phyloP scores from a whole-genome alignment of 2,113 vertebrate species.

The Mandrillus leucophaeus region DNA sequence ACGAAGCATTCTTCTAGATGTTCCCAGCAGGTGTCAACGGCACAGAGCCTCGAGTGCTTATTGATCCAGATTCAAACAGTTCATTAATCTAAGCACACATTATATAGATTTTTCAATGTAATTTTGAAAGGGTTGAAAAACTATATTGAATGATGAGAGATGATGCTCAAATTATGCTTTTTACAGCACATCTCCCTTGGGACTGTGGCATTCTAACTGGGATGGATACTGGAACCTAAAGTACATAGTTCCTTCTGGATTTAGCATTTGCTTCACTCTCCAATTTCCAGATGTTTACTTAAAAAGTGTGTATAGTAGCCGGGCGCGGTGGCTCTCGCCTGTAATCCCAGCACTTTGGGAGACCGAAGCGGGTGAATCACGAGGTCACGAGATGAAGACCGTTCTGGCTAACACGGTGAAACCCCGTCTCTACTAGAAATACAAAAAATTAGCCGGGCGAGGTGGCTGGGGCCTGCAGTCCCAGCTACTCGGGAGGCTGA shows the following conservation, averaged over 20 bases:
- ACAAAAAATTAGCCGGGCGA: rapidly evolving
- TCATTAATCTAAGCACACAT: slow-evolving; percentile 91
- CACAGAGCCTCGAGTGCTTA: slow-evolving; percentile 85
- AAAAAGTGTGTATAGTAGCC: background rate
- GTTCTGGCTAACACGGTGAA: too few relatives aligned
- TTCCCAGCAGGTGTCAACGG: slow-evolving; percentile 86
- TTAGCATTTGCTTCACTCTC: background rate
- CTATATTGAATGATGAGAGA: slow-evolving; percentile 87
- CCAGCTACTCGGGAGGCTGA: too few relatives aligned
- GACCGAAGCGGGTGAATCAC: rapidly evolving
- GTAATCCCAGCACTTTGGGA: too few relatives aligned
- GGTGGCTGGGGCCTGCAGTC: too few relatives aligned
- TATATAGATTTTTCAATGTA: slow-evolving; percentile 90
- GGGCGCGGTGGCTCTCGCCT: too few relatives aligned
- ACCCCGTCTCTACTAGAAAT: too few relatives aligned
- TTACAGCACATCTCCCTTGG: slow-evolving; percentile 79
- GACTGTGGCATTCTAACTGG: slow-evolving; percentile 62
- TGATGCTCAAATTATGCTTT: slow-evolving; percentile 87
- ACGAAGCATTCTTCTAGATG: slow-evolving; percentile 81
- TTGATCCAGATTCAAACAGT: slow-evolving; percentile 89
- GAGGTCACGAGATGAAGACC: too few relatives aligned
- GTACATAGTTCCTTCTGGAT: background rate
- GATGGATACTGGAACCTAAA: slow-evolving; percentile 36
- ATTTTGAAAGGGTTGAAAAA: slow-evolving; percentile 88
- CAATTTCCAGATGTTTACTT: background rate